These are phyloP conservation scores for Sphaerodactylus townsendi DNA, from an alignment of 2,113 vertebrate genomes.

Conservation along the genomic window DNA sequence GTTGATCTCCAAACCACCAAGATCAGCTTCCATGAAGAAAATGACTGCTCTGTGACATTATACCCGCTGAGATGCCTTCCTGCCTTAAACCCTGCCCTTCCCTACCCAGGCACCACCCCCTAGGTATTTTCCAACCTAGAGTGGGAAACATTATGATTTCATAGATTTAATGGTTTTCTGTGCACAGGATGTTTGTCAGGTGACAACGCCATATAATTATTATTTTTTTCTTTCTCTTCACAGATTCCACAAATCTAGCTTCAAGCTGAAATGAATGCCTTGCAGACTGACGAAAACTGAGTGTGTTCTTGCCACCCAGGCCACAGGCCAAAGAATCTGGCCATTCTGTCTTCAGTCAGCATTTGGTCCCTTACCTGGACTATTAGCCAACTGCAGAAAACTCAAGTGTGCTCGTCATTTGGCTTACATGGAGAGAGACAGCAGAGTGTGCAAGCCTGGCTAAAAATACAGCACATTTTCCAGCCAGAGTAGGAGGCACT, in stretches of 20 bases:
- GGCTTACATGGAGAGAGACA: constrained; percentile 78
- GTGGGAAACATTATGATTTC: not conserved
- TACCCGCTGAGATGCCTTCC: too few species aligned
- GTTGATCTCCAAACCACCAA: too few species aligned
- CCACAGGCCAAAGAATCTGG: constrained; percentile 39
- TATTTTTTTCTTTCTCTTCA: constrained; percentile 55
- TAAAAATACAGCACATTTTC: constrained; percentile 74
- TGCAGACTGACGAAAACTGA: constrained; percentile 42
- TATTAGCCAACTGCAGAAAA: constrained; percentile 67
- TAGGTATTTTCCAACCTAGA: too few species aligned
- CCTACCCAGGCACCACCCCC: too few species aligned
- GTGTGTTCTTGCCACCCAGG: constrained; percentile 3
- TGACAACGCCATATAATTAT: constrained; percentile 41
- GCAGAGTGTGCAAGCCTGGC: constrained; percentile 73
- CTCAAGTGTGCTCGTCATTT: constrained; percentile 42
- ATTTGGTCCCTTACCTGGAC: constrained; percentile 61
- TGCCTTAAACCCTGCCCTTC: too few species aligned
- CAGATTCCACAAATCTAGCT: constrained; percentile 52
- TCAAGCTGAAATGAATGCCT: constrained; percentile 55
- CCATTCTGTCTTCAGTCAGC: constrained; percentile 15
- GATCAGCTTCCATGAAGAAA: too few species aligned
- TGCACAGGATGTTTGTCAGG: constrained; percentile 4
- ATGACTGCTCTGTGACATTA: too few species aligned
- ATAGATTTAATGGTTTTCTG: not conserved
- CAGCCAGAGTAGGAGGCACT: constrained; percentile 67